phyloP scores from a whole-genome alignment of 2,113 vertebrate species.

The Neomonachus schauinslandi region DNA sequence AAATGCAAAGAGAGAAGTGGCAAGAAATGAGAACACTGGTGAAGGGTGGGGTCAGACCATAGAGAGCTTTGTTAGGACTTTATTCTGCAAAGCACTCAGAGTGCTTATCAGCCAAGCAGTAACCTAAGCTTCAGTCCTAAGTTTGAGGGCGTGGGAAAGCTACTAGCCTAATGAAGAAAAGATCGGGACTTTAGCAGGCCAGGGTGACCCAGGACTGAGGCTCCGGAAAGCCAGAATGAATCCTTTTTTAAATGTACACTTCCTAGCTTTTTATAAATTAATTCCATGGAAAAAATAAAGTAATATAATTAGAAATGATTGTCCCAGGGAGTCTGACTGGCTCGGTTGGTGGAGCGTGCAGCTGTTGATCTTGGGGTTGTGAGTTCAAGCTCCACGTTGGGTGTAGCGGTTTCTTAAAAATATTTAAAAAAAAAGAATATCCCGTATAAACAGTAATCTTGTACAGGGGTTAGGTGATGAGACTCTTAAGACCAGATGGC shows the following conservation, averaged over 20 bases:
- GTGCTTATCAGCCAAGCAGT: background rate
- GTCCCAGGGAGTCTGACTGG: background rate
- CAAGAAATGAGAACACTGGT: background rate
- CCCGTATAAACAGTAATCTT: background rate
- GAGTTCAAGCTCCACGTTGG: background rate
- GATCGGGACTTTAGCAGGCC: background rate
- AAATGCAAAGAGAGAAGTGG: background rate
- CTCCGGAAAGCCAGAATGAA: background rate
- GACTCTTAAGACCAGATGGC: background rate
- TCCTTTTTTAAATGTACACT: background rate
- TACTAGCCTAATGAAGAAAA: background rate
- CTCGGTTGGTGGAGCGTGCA: background rate
- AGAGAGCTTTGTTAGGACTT: background rate
- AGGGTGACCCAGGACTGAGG: background rate
- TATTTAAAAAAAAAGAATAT: background rate
- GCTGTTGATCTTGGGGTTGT: background rate
- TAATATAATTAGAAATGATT: constrained; percentile 12
- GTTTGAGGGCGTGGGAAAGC: background rate
- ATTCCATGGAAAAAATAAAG: background rate
- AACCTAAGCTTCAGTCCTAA: background rate
- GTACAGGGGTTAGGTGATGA: background rate
- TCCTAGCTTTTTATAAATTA: background rate
- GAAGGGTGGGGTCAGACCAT: background rate
- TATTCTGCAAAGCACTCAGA: background rate
- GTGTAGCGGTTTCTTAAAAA: background rate